Evolutionary conservation across 2,797 vertebrate genomes (phyloP).

Genomic region (Pelobates cultripes): DNA sequence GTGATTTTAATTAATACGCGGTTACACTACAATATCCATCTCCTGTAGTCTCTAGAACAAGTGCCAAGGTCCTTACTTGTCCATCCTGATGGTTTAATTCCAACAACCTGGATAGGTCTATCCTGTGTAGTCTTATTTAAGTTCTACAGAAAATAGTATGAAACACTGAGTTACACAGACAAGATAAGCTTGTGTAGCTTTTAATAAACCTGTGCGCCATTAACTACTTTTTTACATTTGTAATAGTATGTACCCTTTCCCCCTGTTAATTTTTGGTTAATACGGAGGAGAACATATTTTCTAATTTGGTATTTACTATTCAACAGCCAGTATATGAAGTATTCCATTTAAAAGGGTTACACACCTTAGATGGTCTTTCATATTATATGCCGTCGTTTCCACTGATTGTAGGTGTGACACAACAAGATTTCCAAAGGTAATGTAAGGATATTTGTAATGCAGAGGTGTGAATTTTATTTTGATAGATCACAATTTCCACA

Average conservation of each 20-base stretch:
- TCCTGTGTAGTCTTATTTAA: slow-evolving; percentile 24
- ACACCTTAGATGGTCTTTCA: slow-evolving; percentile 32
- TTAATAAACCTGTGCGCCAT: slow-evolving; percentile 74
- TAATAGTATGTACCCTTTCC: slow-evolving; percentile 66
- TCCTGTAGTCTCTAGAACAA: slow-evolving; percentile 20
- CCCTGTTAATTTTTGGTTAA: slow-evolving; percentile 17
- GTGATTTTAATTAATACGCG: no score
- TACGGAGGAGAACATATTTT: slow-evolving; percentile 57
- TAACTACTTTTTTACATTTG: slow-evolving; percentile 71
- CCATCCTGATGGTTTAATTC: slow-evolving; percentile 21
- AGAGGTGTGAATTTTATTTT: slow-evolving; percentile 3
- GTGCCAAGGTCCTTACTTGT: slow-evolving; percentile 42
- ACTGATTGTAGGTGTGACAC: slow-evolving; percentile 23
- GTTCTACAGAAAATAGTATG: slow-evolving; percentile 52
- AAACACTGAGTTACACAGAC: slow-evolving; percentile 52
- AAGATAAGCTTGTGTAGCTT: slow-evolving; percentile 67
- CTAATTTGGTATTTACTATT: slow-evolving; percentile 57
- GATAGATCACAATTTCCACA: slow-evolving; percentile 14
- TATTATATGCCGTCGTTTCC: slow-evolving; percentile 23
- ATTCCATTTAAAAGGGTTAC: slow-evolving; percentile 53
- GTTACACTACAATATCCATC: slow-evolving; percentile 5
- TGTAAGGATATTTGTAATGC: slow-evolving; percentile 30
- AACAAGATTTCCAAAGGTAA: slow-evolving; percentile 9
- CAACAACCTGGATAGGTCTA: slow-evolving; percentile 13
- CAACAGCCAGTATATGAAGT: slow-evolving; percentile 51